Conservation (phyloP, 2,113 vertebrate species). For the Caretta caretta region DNA sequence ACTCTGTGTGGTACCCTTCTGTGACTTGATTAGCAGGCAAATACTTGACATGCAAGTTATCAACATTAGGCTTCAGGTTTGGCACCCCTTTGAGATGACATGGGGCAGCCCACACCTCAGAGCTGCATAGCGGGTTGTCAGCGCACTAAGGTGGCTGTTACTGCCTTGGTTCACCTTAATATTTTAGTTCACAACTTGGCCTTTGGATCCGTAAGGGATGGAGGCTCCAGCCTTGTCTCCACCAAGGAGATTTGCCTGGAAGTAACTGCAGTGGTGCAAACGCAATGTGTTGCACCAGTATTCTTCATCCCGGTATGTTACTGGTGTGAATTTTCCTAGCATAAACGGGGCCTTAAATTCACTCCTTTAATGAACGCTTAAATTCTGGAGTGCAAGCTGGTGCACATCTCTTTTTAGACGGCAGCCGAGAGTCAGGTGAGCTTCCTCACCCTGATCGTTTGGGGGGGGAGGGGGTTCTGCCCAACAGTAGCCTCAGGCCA, state of each 20-base stretch:
- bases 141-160: not conserved
- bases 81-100: not conserved
- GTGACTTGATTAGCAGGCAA: not conserved
- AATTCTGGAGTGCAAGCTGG: not conserved
- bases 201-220: not conserved
- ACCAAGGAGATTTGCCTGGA: not conserved
- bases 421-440: not conserved
- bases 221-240: not conserved
- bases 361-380: not conserved
- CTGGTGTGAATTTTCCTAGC: not conserved
- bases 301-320: not conserved
- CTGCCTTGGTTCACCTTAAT: not conserved
- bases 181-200: too few relatives aligned
- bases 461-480: not conserved
- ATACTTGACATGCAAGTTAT: not conserved
- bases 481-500: not conserved
- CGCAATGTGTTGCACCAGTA: fast-evolving
- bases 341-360: not conserved
- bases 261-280: too few relatives aligned
- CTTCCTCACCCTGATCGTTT: not conserved
- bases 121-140: not conserved
- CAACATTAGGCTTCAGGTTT: not conserved
- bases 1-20: not conserved
- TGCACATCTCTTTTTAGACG: not conserved
- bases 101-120: fast-evolving